Evolutionary conservation across 2,888 invertebrate genomes (phyloP), one percentile per base, ranked within the genome.

Genomic region (Idaea biselata): DNA sequence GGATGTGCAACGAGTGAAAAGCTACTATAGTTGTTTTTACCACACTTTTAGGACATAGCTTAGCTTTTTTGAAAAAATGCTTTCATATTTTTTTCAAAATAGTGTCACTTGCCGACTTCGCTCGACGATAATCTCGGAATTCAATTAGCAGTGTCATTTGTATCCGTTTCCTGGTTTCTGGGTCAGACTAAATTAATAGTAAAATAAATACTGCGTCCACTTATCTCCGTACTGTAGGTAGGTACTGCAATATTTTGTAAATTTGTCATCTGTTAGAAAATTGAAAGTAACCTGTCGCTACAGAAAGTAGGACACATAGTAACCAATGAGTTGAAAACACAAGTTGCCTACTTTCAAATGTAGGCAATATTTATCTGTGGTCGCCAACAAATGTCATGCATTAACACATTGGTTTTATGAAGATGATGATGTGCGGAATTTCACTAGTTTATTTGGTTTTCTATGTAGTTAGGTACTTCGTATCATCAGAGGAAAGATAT

Each of bases 341-440:
- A 33, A 33, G 33, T 33, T 68, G 77, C 74, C 76, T 72, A 79
- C 83, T 87, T 87, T 87, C 79, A 70, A 81, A 79, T 75, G 74
- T 78, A 75, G 44, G 44, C 44, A 11, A 44, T 14, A 44, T 11
- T 44, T 14, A 8, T 44, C 55, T 55, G 65, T 59, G 67, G 62
- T 66, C 63, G 63, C 60, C 54, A 14, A 58, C 60, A 60, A 57
- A 62, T 60, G 63, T 62, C 59, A 62, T 66, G 64, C 65, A 69
- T 71, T 71, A 70, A 63, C 70, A 70, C 70, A 64, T 69, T 61
- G 17, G 60, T 62, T 63, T 58, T 59, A 62, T 56, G 67, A 69
- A 69, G 67, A 66, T 69, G 67, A 66, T 69, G 60, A 61, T 62
- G 18, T 44, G 44, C 7, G 44, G 7, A 44, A 44, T 14, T 44